Percentiles rank a stretch among this genome's conserved stretches.
Evolutionary conservation across 2,113 vertebrate genomes (phyloP).

Genomic region (Myotis yumanensis): DNA sequence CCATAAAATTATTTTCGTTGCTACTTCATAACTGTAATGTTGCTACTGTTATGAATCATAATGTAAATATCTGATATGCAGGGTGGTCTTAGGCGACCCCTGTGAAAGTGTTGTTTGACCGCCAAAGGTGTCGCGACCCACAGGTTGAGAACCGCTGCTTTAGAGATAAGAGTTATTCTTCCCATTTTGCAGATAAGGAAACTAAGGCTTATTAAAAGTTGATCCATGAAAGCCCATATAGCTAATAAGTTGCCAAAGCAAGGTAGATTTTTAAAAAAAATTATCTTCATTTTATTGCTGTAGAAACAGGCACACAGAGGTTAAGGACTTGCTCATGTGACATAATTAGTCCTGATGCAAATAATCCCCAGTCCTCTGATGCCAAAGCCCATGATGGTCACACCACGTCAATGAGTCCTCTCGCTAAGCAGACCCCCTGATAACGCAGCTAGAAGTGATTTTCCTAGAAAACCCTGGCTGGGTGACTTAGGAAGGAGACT

Average conservation of each 20-base stretch:
- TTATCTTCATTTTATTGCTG: not conserved
- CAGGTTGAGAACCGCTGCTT: not conserved
- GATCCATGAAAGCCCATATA: not conserved
- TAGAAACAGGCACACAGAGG: not conserved
- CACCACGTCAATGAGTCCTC: not conserved
- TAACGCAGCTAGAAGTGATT: not conserved
- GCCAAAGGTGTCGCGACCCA: too few species aligned
- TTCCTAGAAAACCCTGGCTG: constrained; percentile 45
- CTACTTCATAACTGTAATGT: too few species aligned
- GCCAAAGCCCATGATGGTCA: not conserved
- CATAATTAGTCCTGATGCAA: not conserved
- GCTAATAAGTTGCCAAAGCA: not conserved
- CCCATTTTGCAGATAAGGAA: not conserved
- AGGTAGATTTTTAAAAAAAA: not conserved
- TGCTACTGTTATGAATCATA: too few species aligned
- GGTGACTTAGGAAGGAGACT: not conserved
- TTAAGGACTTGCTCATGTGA: not conserved
- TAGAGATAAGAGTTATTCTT: not conserved
- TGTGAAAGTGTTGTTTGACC: too few species aligned
- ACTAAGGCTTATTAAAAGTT: not conserved
- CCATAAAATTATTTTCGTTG: too few species aligned
- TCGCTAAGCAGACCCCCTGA: not conserved
- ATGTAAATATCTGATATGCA: too few species aligned
- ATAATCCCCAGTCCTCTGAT: not conserved
- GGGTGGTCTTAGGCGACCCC: too few species aligned